Evolutionary conservation across 2,888 invertebrate species (phyloP), one percentile per base, ranked within the genome.

Genomic region (Acanthosepion pharaonis): DNA sequence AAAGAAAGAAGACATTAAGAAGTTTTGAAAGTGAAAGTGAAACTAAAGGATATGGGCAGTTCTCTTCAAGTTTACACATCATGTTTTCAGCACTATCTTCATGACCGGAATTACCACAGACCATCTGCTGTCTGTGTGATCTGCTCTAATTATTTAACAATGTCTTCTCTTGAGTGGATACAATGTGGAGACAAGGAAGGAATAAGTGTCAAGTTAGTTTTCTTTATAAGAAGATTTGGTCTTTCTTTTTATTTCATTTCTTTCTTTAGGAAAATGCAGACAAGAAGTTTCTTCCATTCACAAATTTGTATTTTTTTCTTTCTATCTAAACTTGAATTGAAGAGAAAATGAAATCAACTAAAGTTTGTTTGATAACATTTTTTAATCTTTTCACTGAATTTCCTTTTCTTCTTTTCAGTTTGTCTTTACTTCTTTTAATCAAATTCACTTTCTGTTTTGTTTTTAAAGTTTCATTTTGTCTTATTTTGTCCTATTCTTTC

Each of bases 101-200:
- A 78, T 78, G 33, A n/a, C 15, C 33, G 78, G 78, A 78, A 78
- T 78, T 33, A 33, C 78, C 78, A 33, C 78, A n/a, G 78, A 78
- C 78, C 78, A 78, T 78, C 78, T 78, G 78, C 78, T 78, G 78
- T 78, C 78, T 78, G 78, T 78, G 78, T 78, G 78, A 78, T 78
- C n/a, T 78, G 78, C 11, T 33, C 78, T 78, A n/a, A 78, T 78
- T 78, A 78, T 78, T 78, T n/a, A 78, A 78, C 78, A 78, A 78
- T 78, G 78, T 78, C 33, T n/a, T 33, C 78, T 78, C 78, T 15
- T n/a, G 78, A 78, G 78, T 78, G 33, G 78, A 78, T 33, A 78
- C 78, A 78, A 78, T 78, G 33, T 15, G 15, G 78, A 78, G 78
- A 33, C 78, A n/a, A n/a, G 78, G 78, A 78, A 78, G 78, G 15